Evolutionary conservation across 2,888 invertebrate species (phyloP).

Genomic region (Stenodera caucasica): DNA sequence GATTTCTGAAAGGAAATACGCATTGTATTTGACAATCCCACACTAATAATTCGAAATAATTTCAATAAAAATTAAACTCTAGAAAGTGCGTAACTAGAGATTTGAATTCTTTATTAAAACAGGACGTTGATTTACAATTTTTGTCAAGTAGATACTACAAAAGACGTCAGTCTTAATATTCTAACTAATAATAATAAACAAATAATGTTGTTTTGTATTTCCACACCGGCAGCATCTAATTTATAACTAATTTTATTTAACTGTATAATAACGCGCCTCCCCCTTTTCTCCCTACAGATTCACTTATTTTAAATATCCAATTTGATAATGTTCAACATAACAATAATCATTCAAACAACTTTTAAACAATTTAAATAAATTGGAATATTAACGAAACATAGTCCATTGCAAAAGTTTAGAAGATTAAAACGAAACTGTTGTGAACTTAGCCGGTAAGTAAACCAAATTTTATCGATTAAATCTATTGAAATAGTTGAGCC

Average conservation of each 20-base stretch:
- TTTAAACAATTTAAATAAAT: constrained; percentile 1
- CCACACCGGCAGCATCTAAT: constrained; percentile 43
- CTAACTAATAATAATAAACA: too few relatives aligned
- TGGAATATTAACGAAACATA: not conserved
- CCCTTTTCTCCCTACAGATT: constrained; percentile 11
- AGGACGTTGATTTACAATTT: too few relatives aligned
- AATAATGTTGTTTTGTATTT: constrained; percentile 27
- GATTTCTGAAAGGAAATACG: too few relatives aligned
- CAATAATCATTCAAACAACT: too few relatives aligned
- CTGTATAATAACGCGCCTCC: constrained; percentile 35
- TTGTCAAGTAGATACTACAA: too few relatives aligned
- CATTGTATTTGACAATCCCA: too few relatives aligned
- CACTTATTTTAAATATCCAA: constrained; percentile 13
- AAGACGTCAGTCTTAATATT: constrained; percentile 29
- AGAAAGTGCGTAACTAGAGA: too few relatives aligned
- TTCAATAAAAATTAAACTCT: too few relatives aligned
- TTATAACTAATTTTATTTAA: constrained; percentile 41
- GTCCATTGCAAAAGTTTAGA: too few relatives aligned
- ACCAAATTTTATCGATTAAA: not conserved
- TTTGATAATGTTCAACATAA: constrained; percentile 8
- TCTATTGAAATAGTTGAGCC: constrained; percentile 52
- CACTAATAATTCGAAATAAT: too few relatives aligned
- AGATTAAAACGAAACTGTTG: too few relatives aligned
- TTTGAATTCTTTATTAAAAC: too few relatives aligned
- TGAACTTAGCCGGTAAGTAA: not conserved